Evolutionary conservation across 2,113 vertebrate species (phyloP), one percentile per base, ranked within the genome.

Genomic region (Lycaon pictus): DNA sequence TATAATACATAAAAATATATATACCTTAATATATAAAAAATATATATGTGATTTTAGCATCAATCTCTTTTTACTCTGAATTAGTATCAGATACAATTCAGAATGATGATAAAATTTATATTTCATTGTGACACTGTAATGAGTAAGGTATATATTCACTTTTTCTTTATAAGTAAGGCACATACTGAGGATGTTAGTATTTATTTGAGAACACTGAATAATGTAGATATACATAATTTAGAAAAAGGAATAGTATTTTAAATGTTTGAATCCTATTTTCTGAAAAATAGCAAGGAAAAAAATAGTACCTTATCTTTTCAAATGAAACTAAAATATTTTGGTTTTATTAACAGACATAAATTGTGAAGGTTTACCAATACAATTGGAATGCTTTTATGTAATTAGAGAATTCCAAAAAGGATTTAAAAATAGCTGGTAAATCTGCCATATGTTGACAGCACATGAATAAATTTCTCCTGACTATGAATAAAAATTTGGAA

Each of bases 341-440:
- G 27, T 12, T 97, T 96, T 98, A 97, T 95, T 97, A 96, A 23
- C 27, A 97, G 65, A 69, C 93, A 96, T 95, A 83, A 88, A 96
- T 97, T 96, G 77, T 94, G 51, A 93, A 97, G 56, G 16, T 96
- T 97, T 98, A 97, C 76, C 93, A 97, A 16, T 88, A 63, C 76
- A 95, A 16, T 90, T 88, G 92, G 87, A 96, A 85, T 88, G 94
- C 84, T 97, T 97, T 97, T 96, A 97, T 94, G 37, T 97, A 93
- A 97, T 96, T 92, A 97, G 69, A 95, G 86, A 98, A 97, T 97
- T 98, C 84, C 88, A 91, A 95, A 96, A 95, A 97, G 35, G 81
- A 72, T 81, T 96, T 97, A 88, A 86, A 95, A 97, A 97, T 97
- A 97, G 79, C 90, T 97, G 25, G 43, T 98, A 98, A 98, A 98